Percentiles rank a stretch among this genome's conserved stretches.
Conservation (phyloP, 2,113 vertebrate species). For the Willisornis vidua region DNA sequence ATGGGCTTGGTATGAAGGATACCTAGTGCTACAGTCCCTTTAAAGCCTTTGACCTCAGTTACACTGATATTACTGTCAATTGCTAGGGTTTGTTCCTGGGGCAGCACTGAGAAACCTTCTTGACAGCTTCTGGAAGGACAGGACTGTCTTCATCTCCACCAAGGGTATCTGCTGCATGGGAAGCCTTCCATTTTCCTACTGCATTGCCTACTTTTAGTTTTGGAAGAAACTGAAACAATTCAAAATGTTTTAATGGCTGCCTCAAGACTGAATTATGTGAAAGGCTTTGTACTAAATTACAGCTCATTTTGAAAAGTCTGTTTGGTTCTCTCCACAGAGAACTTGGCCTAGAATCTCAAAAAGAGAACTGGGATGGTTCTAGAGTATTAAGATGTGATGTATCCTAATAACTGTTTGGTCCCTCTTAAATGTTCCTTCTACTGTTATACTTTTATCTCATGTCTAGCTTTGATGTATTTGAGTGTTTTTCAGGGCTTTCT, state of each 20-base stretch:
- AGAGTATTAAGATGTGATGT: fast-evolving
- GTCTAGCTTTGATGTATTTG: neutral
- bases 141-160: neutral
- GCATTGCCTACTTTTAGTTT: neutral
- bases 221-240: neutral
- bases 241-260: neutral
- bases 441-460: neutral
- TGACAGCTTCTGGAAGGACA: neutral
- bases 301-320: neutral
- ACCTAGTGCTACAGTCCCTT: neutral
- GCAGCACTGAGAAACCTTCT: neutral
- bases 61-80: neutral
- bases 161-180: neutral
- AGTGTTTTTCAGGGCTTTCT: neutral
- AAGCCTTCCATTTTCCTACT: neutral
- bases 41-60: neutral
- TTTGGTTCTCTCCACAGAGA: fast-evolving
- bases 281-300: neutral
- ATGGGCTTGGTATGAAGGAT: neutral
- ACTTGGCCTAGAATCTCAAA: neutral
- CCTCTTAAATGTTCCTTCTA: neutral
- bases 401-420: neutral
- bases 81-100: neutral
- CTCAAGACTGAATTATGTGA: neutral
- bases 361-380: neutral